Conservation (phyloP, 2,888 invertebrate species). For the Cepaea hortensis region DNA sequence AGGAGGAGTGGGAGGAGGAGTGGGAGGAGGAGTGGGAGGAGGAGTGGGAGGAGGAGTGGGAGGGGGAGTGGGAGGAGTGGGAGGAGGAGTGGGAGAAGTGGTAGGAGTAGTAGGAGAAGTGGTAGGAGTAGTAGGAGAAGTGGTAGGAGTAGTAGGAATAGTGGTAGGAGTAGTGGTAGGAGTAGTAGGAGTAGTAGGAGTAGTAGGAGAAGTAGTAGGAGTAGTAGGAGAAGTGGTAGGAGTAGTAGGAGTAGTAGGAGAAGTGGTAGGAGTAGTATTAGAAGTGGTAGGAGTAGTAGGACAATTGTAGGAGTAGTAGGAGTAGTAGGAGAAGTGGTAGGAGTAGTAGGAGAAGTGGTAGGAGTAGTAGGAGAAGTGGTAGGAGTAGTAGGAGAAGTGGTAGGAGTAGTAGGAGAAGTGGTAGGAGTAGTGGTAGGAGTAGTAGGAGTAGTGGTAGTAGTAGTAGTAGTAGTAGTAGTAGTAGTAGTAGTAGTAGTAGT, state of each 20-base stretch:
- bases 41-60: no score
- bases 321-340: slow-evolving; percentile 14
- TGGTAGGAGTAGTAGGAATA: slow-evolving; percentile 6
- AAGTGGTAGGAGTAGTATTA: neutral
- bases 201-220: slow-evolving; percentile 6
- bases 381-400: no score
- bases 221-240: slow-evolving; percentile 2
- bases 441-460: no score
- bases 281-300: slow-evolving; percentile 3
- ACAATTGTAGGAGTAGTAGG: slow-evolving; percentile 9
- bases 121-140: slow-evolving; percentile 1
- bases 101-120: slow-evolving; percentile 6
- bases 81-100: no score
- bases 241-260: slow-evolving; percentile 4
- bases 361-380: no score
- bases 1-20: no score
- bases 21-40: no score
- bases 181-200: slow-evolving; percentile 11
- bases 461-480: no score
- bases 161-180: slow-evolving; percentile 6
- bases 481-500: no score
- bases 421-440: no score
- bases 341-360: neutral
- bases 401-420: no score
- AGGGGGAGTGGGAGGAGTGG: no score